These are phyloP conservation scores for Dione juno DNA, from an alignment of 2,888 invertebrate genomes.

Conservation along the genomic window DNA sequence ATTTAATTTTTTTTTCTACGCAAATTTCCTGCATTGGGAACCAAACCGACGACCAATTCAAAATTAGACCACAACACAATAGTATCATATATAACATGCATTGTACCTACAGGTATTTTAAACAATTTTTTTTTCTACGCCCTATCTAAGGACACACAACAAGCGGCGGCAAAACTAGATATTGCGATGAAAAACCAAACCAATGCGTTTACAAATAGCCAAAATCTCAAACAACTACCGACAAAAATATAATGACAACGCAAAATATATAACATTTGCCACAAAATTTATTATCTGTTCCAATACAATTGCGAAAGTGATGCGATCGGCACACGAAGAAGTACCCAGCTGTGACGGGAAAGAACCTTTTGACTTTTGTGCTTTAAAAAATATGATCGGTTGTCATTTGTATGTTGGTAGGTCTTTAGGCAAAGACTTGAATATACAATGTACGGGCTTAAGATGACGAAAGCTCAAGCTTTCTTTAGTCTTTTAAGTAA, in stretches of 20 bases:
- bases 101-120: not conserved
- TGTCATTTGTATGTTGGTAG: slow-evolving; percentile 20
- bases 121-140: not conserved
- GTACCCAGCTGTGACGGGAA: slow-evolving; percentile 46
- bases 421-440: not conserved
- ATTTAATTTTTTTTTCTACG: too few species aligned
- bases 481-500: too few species aligned
- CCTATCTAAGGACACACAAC: not conserved
- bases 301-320: slow-evolving; percentile 48
- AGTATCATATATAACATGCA: not conserved
- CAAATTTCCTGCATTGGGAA: not conserved
- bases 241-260: slow-evolving; percentile 39
- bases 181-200: not conserved
- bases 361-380: slow-evolving; percentile 30
- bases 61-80: not conserved
- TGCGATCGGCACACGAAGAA: slow-evolving; percentile 47
- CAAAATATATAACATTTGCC: slow-evolving; percentile 37
- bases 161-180: not conserved
- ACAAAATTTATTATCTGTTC: slow-evolving; percentile 46
- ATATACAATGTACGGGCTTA: too few species aligned
- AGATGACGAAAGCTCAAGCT: too few species aligned
- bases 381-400: slow-evolving; percentile 25
- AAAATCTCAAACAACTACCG: slow-evolving; percentile 27
- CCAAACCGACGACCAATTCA: not conserved
- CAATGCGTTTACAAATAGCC: slow-evolving; percentile 1